Percentiles rank a stretch among this genome's conserved stretches.
These are phyloP conservation scores for Trinorchestia longiramus DNA, from an alignment of 1,140 invertebrate genomes.

Conservation along the genomic window DNA sequence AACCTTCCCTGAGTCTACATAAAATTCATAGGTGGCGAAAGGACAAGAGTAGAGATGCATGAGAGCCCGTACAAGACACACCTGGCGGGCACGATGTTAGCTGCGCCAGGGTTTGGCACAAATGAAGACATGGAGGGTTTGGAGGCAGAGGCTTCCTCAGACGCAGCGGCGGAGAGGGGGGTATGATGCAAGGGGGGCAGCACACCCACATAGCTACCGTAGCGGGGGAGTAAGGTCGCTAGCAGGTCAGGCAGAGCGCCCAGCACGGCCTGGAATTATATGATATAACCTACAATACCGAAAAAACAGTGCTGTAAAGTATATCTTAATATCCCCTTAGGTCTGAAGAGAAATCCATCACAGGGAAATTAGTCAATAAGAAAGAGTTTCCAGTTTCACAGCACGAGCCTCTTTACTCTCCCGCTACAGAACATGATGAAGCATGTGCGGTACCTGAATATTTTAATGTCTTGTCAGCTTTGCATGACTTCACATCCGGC, in stretches of 20 bases:
- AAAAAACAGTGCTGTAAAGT: no score
- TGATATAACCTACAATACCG: no score
- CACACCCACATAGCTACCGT: constrained; percentile 63
- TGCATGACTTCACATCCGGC: no score
- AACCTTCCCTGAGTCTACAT: neutral
- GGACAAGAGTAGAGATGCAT: neutral
- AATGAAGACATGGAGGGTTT: constrained; percentile 50
- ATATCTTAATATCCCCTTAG: no score
- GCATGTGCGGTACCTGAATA: no score
- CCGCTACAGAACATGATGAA: no score
- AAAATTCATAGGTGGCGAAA: neutral
- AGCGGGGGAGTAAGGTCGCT: constrained; percentile 58
- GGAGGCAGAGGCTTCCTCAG: neutral
- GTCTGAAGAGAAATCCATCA: no score
- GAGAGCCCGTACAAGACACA: neutral
- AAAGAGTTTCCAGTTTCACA: no score
- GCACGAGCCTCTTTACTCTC: no score
- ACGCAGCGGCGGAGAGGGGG: constrained; percentile 22
- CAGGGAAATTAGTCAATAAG: no score
- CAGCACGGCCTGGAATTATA: constrained; percentile 54
- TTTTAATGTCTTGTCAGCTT: no score
- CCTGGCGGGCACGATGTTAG: constrained; percentile 63
- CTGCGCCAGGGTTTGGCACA: constrained; percentile 64
- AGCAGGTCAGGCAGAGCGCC: constrained; percentile 59
- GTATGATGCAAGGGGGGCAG: constrained; percentile 64